A percentile compares a stretch with the other conserved stretches of the same genome.
These are phyloP conservation scores for Acheta domesticus DNA, from an alignment of 2,888 invertebrate genomes.

Conservation along the genomic window DNA sequence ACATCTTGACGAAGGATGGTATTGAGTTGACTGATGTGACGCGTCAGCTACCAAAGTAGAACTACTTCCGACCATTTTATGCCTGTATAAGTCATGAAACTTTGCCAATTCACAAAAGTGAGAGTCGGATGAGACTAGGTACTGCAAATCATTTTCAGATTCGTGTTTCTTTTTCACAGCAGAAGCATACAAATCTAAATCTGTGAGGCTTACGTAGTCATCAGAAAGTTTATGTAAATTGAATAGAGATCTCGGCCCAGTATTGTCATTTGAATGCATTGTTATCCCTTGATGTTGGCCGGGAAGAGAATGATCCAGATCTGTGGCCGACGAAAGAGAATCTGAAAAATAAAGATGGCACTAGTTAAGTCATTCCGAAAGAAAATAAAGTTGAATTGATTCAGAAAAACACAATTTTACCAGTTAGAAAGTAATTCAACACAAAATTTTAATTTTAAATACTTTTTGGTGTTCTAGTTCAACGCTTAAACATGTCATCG, in stretches of 20 bases:
- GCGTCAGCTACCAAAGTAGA: conserved; percentile 24
- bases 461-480: too few relatives aligned
- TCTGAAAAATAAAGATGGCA: conserved; percentile 43
- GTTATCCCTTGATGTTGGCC: conserved; percentile 59
- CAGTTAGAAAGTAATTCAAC: too few relatives aligned
- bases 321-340: conserved; percentile 56
- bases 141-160: conserved; percentile 45
- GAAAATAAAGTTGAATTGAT: background rate
- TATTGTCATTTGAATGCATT: conserved; percentile 29
- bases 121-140: conserved; percentile 45
- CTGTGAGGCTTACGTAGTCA: conserved; percentile 39
- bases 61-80: conserved; percentile 69
- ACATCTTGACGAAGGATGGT: conserved; percentile 60
- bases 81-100: conserved; percentile 77
- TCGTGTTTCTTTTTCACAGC: conserved; percentile 52
- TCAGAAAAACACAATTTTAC: background rate
- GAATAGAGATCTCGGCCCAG: conserved; percentile 34
- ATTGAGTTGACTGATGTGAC: conserved; percentile 32
- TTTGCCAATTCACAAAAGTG: conserved; percentile 72
- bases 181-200: conserved; percentile 42
- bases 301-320: conserved; percentile 63
- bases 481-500: too few relatives aligned
- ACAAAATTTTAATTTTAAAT: too few relatives aligned
- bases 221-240: conserved; percentile 40
- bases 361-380: background rate